Percentiles rank a stretch among this genome's conserved stretches.
Conservation (phyloP, 1,140 invertebrate species). For the Delia radicum region DNA sequence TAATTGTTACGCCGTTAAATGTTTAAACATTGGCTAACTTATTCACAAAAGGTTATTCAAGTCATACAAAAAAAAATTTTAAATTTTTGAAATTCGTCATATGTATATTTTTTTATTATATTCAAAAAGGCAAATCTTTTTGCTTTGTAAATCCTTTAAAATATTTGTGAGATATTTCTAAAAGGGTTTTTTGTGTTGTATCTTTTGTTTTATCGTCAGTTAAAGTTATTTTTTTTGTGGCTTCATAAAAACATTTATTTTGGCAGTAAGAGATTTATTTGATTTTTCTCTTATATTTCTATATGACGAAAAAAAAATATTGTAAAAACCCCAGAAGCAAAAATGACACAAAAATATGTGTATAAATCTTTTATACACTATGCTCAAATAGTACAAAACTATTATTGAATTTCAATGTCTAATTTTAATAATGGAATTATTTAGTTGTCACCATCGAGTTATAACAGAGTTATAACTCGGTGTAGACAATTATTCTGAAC, state of each 20-base stretch:
- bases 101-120: not conserved
- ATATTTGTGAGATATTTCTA: not conserved
- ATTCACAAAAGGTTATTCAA: too few relatives aligned
- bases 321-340: not conserved
- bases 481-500: too few relatives aligned
- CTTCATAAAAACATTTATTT: not conserved
- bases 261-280: not conserved
- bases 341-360: not conserved
- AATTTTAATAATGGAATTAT: too few relatives aligned
- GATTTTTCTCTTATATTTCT: not conserved
- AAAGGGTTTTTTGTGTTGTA: not conserved
- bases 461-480: too few relatives aligned
- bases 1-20: too few relatives aligned
- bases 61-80: too few relatives aligned
- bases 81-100: not conserved
- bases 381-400: too few relatives aligned
- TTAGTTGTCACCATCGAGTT: too few relatives aligned
- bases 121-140: not conserved
- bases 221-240: not conserved
- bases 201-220: not conserved
- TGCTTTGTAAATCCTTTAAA: not conserved
- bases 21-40: too few relatives aligned
- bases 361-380: too few relatives aligned
- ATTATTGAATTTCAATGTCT: too few relatives aligned
- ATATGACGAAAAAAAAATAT: not conserved